These are phyloP conservation scores for Tyto alba DNA, from an alignment of 2,113 vertebrate genomes.

Conservation along the genomic window DNA sequence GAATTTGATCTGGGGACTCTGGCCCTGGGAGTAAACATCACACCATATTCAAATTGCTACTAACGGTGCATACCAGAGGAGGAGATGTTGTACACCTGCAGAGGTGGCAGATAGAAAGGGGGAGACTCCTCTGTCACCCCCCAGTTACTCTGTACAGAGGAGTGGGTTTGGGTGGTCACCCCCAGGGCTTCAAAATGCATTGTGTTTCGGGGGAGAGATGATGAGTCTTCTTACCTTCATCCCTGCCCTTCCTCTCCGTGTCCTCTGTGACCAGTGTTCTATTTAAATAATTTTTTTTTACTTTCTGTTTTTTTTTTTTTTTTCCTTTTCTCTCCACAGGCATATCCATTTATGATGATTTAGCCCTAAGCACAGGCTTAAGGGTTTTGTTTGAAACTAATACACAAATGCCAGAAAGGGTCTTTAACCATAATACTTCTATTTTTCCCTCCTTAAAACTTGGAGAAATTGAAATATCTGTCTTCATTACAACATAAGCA, in stretches of 20 bases:
- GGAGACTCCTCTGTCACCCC: not conserved
- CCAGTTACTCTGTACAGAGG: not conserved
- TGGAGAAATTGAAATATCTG: constrained; percentile 52
- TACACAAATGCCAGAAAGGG: constrained; percentile 37
- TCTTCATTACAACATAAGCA: constrained; percentile 59
- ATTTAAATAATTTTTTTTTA: not conserved
- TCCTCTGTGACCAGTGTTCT: not conserved
- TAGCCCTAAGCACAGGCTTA: not conserved
- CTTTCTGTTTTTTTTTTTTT: not conserved
- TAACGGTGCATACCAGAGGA: not conserved
- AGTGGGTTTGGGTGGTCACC: not conserved
- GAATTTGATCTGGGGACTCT: not conserved
- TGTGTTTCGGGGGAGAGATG: not conserved
- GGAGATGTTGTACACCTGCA: not conserved
- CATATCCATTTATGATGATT: constrained; percentile 27
- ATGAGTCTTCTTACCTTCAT: not conserved
- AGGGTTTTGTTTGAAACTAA: constrained; percentile 42
- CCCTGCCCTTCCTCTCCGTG: not conserved
- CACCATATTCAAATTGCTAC: not conserved
- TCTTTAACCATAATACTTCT: constrained; percentile 56
- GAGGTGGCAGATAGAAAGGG: not conserved
- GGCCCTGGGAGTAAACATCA: not conserved
- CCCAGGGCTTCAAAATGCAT: not conserved
- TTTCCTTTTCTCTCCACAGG: not conserved
- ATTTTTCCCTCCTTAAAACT: constrained; percentile 49